These are phyloP conservation scores for Acronicta alni DNA, from an alignment of 2,888 invertebrate species.

Conservation along the genomic window DNA sequence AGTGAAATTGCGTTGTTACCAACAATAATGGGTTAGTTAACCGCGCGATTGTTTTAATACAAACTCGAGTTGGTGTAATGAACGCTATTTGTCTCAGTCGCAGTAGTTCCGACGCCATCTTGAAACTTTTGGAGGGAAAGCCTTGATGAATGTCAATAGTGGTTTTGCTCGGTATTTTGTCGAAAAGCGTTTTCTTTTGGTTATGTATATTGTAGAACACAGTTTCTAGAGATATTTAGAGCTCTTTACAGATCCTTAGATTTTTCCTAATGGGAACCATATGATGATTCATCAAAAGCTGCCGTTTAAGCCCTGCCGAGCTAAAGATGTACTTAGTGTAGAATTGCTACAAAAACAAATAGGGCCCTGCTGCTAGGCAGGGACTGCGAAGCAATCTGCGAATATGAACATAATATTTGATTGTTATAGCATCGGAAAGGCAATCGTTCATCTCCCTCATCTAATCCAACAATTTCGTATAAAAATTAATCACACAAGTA, in stretches of 20 bases:
- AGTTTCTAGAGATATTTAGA: too few species aligned
- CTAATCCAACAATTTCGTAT: slow-evolving; percentile 16
- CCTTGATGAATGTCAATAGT: slow-evolving; percentile 42
- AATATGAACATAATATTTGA: slow-evolving; percentile 41
- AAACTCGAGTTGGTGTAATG: slow-evolving; percentile 56
- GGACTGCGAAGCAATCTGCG: slow-evolving; percentile 7
- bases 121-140: slow-evolving; percentile 41
- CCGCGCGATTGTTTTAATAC: slow-evolving; percentile 67
- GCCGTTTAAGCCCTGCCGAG: too few species aligned
- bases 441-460: slow-evolving; percentile 20
- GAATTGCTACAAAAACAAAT: not conserved
- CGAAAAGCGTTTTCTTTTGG: not conserved
- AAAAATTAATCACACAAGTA: slow-evolving; percentile 37
- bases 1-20: slow-evolving; percentile 68
- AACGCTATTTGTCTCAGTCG: slow-evolving; percentile 59
- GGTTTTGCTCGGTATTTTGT: slow-evolving; percentile 13
- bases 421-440: slow-evolving; percentile 24
- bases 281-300: too few species aligned
- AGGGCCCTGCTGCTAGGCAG: not conserved
- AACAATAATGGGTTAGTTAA: slow-evolving; percentile 70
- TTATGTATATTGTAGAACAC: too few species aligned
- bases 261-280: too few species aligned
- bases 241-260: too few species aligned
- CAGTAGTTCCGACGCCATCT: slow-evolving; percentile 45
- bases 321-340: not conserved